A percentile compares a stretch with the other conserved stretches of the same genome.
Conservation (phyloP, 92 coral and sea anemone genomes). For the Actinostola sp. region DNA sequence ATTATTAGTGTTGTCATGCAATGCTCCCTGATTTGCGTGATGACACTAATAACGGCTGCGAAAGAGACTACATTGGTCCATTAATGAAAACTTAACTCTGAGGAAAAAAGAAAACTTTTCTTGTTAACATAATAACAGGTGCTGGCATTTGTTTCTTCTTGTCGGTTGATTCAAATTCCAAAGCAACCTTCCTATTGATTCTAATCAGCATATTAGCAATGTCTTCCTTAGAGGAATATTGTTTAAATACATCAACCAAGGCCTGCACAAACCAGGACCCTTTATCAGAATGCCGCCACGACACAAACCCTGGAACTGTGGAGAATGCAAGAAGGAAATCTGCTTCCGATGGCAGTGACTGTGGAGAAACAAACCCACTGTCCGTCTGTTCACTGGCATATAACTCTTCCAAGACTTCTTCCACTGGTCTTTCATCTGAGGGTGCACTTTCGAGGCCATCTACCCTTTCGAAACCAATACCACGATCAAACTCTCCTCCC, state of each 20-base stretch:
- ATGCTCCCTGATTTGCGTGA: no score
- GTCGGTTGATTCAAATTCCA: conserved; percentile 85
- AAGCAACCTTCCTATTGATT: conserved; percentile 91
- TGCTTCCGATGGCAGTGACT: conserved; percentile 88
- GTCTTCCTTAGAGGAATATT: conserved; percentile 80
- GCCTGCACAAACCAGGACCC: conserved; percentile 99
- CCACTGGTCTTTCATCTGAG: conserved; percentile 34
- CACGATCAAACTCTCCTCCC: conserved; percentile 91
- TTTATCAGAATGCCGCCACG: conserved; percentile 89
- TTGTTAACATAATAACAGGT: conserved; percentile 92
- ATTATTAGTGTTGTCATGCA: no score
- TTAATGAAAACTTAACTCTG: conserved; percentile 28
- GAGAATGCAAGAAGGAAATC: conserved; percentile 92
- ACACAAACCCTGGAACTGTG: conserved; percentile 98
- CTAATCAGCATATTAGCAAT: conserved; percentile 87
- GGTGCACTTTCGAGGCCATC: conserved; percentile 17
- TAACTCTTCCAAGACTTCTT: conserved; percentile 59
- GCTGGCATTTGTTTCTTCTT: conserved; percentile 95
- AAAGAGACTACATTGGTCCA: no score
- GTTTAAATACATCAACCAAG: conserved; percentile 76
- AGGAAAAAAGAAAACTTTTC: conserved; percentile 81
- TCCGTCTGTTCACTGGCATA: conserved; percentile 74
- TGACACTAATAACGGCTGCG: no score
- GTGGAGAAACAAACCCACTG: conserved; percentile 56
- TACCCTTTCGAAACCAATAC: conserved; percentile 52